Percentiles rank a stretch among this genome's conserved stretches.
phyloP scores from a whole-genome alignment of 1,140 invertebrate species.

The Amphibalanus amphitrite region DNA sequence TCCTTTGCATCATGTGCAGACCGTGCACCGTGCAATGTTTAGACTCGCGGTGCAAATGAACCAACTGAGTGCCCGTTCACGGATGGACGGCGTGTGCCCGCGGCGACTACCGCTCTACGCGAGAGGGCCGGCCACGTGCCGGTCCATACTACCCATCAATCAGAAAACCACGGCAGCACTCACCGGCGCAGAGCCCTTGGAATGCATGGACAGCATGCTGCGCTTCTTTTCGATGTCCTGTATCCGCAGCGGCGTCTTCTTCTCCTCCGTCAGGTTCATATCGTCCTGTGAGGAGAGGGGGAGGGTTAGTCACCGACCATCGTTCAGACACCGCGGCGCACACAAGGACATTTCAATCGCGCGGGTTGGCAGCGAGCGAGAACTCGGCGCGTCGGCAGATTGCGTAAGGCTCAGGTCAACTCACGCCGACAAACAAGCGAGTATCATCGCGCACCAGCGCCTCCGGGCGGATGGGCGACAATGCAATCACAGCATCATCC shows the following conservation, averaged over 20 bases:
- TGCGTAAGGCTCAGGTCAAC: not conserved
- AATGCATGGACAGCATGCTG: not conserved
- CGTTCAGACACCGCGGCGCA: too few relatives aligned
- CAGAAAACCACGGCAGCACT: slow-evolving; percentile 25
- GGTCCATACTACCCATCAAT: too few relatives aligned
- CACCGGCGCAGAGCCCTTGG: not conserved
- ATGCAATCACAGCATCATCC: too few relatives aligned
- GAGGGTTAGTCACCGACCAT: not conserved
- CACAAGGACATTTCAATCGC: too few relatives aligned
- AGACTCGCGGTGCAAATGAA: not conserved
- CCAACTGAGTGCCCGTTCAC: not conserved
- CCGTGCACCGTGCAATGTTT: not conserved
- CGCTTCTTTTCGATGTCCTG: slow-evolving; percentile 4
- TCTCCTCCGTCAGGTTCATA: not conserved
- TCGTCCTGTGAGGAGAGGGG: not conserved
- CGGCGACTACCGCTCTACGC: too few relatives aligned
- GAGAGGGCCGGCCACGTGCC: too few relatives aligned
- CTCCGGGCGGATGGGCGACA: too few relatives aligned
- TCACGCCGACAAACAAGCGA: too few relatives aligned
- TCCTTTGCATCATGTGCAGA: not conserved
- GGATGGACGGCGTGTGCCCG: not conserved
- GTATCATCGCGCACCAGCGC: too few relatives aligned
- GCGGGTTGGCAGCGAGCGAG: too few relatives aligned
- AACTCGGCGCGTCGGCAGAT: not conserved
- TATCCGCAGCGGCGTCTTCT: not conserved